Evolutionary conservation across 2,797 vertebrate species (phyloP).

Genomic region (Odontamblyopus lacepedii): DNA sequence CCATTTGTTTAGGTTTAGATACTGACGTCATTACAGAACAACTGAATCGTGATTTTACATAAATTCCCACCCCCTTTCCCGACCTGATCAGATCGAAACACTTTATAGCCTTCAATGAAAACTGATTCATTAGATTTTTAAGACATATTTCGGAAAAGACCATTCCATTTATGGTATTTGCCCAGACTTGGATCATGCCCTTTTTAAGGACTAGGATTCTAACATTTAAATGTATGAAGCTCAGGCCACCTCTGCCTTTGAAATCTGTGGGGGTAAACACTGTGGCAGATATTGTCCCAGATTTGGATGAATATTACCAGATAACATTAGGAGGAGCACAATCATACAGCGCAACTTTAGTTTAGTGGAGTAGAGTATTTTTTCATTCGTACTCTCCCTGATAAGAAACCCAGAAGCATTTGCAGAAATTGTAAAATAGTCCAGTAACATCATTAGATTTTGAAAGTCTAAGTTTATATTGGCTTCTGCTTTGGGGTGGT

Average conservation of each 20-base stretch:
- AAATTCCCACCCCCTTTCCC: not conserved
- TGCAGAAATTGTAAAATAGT: not conserved
- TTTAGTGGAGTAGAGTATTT: not conserved
- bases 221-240: not conserved
- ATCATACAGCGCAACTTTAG: not conserved
- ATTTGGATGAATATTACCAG: not conserved
- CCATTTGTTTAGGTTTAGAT: not conserved
- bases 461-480: not conserved
- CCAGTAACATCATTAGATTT: not conserved
- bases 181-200: not conserved
- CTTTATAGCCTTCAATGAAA: not conserved
- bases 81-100: not conserved
- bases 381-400: not conserved
- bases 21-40: not conserved
- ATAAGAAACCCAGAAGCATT: not conserved
- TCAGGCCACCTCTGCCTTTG: not conserved
- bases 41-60: not conserved
- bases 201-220: not conserved
- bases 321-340: not conserved
- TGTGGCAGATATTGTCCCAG: not conserved
- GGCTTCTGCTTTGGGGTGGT: not conserved
- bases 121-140: not conserved
- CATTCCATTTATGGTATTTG: not conserved
- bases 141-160: not conserved
- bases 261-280: not conserved